These are phyloP conservation scores for Hippoglossus stenolepis DNA, from an alignment of 2,113 vertebrate genomes.

Conservation along the genomic window DNA sequence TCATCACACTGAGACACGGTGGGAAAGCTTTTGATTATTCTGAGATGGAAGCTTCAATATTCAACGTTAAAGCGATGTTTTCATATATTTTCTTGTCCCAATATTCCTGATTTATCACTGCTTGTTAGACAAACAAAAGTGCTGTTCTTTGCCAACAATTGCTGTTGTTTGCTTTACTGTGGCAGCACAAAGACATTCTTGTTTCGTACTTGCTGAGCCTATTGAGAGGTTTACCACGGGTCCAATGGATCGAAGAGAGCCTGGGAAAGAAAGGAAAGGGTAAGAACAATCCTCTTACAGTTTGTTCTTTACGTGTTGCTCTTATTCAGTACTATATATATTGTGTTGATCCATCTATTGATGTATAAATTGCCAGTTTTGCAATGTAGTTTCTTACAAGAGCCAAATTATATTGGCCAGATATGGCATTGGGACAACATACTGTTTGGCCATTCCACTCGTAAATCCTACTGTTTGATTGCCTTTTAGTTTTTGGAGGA, in stretches of 20 bases:
- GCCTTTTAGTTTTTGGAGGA: background rate
- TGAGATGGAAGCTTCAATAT: conserved; percentile 3
- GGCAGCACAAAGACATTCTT: conserved; percentile 92
- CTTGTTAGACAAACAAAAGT: conserved; percentile 8
- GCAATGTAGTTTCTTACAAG: background rate
- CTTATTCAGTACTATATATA: background rate
- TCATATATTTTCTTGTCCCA: background rate
- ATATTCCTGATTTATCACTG: background rate
- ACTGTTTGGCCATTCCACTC: background rate
- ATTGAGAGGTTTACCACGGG: conserved; percentile 91
- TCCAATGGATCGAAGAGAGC: conserved; percentile 96
- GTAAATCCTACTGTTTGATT: background rate
- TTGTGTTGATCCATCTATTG: background rate
- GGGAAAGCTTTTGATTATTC: conserved; percentile 26
- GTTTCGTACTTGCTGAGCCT: conserved; percentile 93
- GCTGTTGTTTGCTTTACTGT: conserved; percentile 49
- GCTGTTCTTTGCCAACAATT: conserved; percentile 1
- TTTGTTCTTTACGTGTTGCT: background rate
- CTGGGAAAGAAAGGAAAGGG: conserved; percentile 90
- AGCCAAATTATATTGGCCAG: background rate
- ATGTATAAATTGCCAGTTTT: background rate
- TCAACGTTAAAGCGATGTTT: background rate
- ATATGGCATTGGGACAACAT: too few species aligned
- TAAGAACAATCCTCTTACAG: conserved; percentile 75
- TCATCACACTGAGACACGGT: conserved; percentile 36